Evolutionary conservation across 1,140 invertebrate genomes (phyloP).

Genomic region (Penaeus chinensis): DNA sequence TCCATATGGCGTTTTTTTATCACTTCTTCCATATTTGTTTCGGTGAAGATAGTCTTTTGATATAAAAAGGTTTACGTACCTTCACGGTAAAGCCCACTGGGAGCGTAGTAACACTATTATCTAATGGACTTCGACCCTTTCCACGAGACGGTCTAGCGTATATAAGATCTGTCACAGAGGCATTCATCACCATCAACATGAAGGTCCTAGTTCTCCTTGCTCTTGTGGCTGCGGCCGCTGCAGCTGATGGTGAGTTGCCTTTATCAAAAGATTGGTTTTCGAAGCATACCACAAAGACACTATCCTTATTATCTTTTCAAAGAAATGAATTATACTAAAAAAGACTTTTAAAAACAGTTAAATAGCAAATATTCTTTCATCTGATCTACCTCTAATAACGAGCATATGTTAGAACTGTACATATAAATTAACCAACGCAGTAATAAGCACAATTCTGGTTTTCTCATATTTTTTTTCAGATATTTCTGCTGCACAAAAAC

Average conservation of each 20-base stretch:
- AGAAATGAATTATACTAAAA: too few species aligned
- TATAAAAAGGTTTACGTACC: too few species aligned
- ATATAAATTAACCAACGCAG: too few species aligned
- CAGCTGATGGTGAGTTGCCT: constrained; percentile 8
- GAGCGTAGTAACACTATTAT: too few species aligned
- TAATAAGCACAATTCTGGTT: too few species aligned
- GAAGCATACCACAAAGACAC: not conserved
- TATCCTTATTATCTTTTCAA: not conserved
- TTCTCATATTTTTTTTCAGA: not conserved
- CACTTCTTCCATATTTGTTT: too few species aligned
- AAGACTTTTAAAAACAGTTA: too few species aligned
- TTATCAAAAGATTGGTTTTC: not conserved
- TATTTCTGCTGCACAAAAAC: constrained; percentile 2
- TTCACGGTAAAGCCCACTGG: too few species aligned
- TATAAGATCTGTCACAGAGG: not conserved
- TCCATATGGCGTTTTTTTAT: too few species aligned
- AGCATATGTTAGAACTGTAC: not conserved
- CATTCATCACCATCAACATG: constrained; percentile 6
- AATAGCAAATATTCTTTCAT: too few species aligned
- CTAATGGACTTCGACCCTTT: not conserved
- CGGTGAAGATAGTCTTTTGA: too few species aligned
- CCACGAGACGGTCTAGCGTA: not conserved
- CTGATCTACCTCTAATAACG: too few species aligned
- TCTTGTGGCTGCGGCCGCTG: constrained; percentile 33
- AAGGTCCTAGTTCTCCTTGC: constrained; percentile 31